A percentile compares a stretch with the other conserved stretches of the same genome.
These are phyloP conservation scores for Philaenus spumarius DNA, from an alignment of 1,140 invertebrate genomes.

Conservation along the genomic window DNA sequence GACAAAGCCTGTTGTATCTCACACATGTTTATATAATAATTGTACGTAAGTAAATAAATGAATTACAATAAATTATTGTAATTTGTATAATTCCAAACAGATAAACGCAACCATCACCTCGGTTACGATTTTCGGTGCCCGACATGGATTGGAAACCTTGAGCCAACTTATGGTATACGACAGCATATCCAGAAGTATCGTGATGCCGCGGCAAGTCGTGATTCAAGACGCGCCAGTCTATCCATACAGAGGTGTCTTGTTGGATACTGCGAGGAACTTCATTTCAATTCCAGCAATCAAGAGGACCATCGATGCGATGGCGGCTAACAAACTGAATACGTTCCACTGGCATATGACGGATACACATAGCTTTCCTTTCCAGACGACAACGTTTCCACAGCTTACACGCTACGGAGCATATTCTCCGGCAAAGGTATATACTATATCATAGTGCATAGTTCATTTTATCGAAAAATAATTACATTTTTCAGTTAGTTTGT, in stretches of 20 bases:
- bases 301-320: constrained; percentile 73
- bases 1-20: too few species aligned
- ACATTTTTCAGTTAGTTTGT: too few species aligned
- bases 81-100: too few species aligned
- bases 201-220: constrained; percentile 51
- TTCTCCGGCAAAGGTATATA: constrained; percentile 52
- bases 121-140: constrained; percentile 59
- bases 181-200: constrained; percentile 50
- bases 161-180: constrained; percentile 66
- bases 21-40: too few species aligned
- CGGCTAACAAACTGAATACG: constrained; percentile 70
- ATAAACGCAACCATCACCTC: constrained; percentile 54
- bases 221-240: constrained; percentile 63
- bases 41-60: too few species aligned
- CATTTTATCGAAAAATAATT: too few species aligned
- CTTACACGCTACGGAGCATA: constrained; percentile 68
- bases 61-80: too few species aligned
- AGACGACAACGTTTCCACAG: constrained; percentile 56
- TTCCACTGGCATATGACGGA: constrained; percentile 91
- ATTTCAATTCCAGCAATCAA: constrained; percentile 59
- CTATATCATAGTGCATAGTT: too few species aligned
- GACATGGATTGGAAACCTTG: constrained; percentile 71
- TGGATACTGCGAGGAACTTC: constrained; percentile 74
- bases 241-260: constrained; percentile 63
- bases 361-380: constrained; percentile 76